Evolutionary conservation across 2,888 invertebrate genomes (phyloP).

Genomic region (Andrena bicolor): DNA sequence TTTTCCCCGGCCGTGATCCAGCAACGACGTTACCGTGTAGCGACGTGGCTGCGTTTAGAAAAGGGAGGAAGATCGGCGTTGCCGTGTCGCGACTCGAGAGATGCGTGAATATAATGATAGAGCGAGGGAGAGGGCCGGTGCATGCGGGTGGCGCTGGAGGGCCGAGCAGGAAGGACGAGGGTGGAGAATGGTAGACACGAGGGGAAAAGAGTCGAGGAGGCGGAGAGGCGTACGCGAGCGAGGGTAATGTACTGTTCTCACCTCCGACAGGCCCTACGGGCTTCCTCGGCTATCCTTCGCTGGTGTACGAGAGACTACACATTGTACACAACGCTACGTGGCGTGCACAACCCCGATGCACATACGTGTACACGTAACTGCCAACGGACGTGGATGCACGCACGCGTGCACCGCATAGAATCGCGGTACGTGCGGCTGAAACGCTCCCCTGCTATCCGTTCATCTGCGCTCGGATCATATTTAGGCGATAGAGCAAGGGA

Average conservation of each 20-base stretch:
- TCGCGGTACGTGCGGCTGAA: slow-evolving; percentile 37
- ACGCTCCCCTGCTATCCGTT: slow-evolving; percentile 53
- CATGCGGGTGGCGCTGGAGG: slow-evolving; percentile 45
- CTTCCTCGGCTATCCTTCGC: slow-evolving; percentile 73
- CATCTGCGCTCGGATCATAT: slow-evolving; percentile 57
- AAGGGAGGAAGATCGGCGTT: slow-evolving; percentile 54
- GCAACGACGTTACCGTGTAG: slow-evolving; percentile 47
- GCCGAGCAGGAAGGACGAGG: slow-evolving; percentile 56
- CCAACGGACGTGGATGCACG: slow-evolving; percentile 47
- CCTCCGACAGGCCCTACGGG: slow-evolving; percentile 78
- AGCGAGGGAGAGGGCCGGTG: slow-evolving; percentile 43
- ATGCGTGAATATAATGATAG: slow-evolving; percentile 72
- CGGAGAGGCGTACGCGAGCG: slow-evolving; percentile 66
- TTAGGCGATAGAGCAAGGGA: slow-evolving; percentile 45
- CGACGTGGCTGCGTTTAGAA: slow-evolving; percentile 49
- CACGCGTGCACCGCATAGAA: slow-evolving; percentile 48
- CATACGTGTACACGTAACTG: slow-evolving; percentile 35
- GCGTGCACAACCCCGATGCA: slow-evolving; percentile 37
- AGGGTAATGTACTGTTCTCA: slow-evolving; percentile 81
- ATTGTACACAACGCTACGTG: slow-evolving; percentile 44
- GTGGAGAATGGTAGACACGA: slow-evolving; percentile 59
- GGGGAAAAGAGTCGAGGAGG: slow-evolving; percentile 64
- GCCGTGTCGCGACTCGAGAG: slow-evolving; percentile 58
- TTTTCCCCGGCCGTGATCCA: slow-evolving; percentile 6
- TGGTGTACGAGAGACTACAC: slow-evolving; percentile 53